Evolutionary conservation across 2,888 invertebrate species (phyloP).

Genomic region (Oxycera nigricornis): DNA sequence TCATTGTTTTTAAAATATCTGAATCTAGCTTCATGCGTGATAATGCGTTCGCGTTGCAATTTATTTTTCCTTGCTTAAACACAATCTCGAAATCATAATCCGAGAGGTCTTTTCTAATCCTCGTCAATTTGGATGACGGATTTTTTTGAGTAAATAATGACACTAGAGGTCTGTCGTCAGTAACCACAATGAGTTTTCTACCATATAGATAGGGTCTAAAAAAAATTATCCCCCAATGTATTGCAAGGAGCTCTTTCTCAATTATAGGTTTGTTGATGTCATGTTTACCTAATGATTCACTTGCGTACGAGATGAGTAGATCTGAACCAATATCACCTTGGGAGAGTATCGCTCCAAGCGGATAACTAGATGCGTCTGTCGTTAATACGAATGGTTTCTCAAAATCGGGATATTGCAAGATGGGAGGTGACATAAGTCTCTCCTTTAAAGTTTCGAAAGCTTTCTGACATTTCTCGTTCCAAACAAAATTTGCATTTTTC

Average conservation of each 20-base stretch:
- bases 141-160: constrained; percentile 51
- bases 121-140: constrained; percentile 50
- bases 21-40: constrained; percentile 35
- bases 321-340: constrained; percentile 49
- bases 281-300: constrained; percentile 47
- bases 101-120: constrained; percentile 51
- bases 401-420: too few species aligned
- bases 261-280: too few species aligned
- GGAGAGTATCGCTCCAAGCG: constrained; percentile 13
- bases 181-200: neutral
- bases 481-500: too few species aligned
- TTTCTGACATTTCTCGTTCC: too few species aligned
- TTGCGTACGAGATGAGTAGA: constrained; percentile 47
- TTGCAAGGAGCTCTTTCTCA: too few species aligned
- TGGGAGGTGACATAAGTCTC: too few species aligned
- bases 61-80: constrained; percentile 41
- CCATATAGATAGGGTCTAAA: constrained; percentile 54
- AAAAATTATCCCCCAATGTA: constrained; percentile 49
- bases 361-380: too few species aligned
- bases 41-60: constrained; percentile 52
- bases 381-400: too few species aligned
- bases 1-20: neutral
- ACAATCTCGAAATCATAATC: constrained; percentile 51
- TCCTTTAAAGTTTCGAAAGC: too few species aligned
- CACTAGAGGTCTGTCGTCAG: too few species aligned